These are phyloP conservation scores for Mus musculus DNA, from an alignment of 2,113 vertebrate species.

Conservation along the genomic window DNA sequence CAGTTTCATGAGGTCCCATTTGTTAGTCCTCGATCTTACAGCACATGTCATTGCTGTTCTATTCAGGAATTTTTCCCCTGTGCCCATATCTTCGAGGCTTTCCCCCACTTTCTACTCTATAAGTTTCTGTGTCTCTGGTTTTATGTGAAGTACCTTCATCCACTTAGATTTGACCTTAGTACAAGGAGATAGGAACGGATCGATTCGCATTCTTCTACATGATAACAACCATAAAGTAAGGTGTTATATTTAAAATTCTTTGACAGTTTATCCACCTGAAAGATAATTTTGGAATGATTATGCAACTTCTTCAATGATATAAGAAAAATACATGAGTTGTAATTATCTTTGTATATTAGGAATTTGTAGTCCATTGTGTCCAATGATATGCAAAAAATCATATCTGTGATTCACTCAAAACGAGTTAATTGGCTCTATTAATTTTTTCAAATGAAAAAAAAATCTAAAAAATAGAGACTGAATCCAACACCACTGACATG, in stretches of 20 bases:
- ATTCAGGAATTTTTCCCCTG: no score
- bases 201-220: no score
- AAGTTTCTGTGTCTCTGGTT: no score
- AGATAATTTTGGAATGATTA: neutral
- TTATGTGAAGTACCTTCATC: no score
- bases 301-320: neutral
- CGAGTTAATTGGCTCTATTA: neutral
- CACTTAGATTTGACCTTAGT: no score
- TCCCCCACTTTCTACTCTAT: no score
- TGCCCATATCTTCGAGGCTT: no score
- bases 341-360: neutral
- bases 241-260: neutral
- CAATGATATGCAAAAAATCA: neutral
- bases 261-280: neutral
- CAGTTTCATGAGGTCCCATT: no score
- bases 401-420: neutral
- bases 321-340: neutral
- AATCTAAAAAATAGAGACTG: neutral
- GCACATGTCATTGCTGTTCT: no score
- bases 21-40: no score
- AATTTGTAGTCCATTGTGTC: neutral
- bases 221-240: neutral
- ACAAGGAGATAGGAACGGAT: no score
- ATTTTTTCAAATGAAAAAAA: neutral
- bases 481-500: neutral